Base-by-base conservation (phyloP, 2,113 vertebrate genomes). In the Perca fluviatilis region DNA sequence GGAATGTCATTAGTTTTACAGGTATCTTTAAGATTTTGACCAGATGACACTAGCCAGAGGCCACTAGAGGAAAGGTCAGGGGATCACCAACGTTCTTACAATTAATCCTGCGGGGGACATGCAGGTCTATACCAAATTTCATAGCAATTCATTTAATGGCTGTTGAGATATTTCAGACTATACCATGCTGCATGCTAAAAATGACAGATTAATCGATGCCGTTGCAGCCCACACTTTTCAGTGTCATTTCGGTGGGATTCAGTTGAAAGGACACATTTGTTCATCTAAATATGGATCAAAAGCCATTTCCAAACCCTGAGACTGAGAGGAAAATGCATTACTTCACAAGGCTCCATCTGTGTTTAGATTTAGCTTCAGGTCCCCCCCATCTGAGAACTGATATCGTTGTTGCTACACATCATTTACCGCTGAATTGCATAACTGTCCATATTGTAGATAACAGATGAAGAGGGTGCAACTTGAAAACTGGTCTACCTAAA, bases 351-450 rank as follows among this genome's bases (percentile, higher is more conserved):
- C 75, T 86, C 67, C 76, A 60, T 83, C 82, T 83, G 78, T 67
- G 79, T 70, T 77, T 46, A 71, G 36, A 77, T 72, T 77, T 65
- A 19, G 72, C 74, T 62, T 77, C 57, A 23, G 61, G 56, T 14
- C 57, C 40, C 57, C 57, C 49, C 66, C 62, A 14, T 47, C 54
- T 54, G 84, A 82, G 74, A 79, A 30, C 60, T 51, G 61, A 79
- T 68, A 54, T 76, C 78, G n/a, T 60, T 64, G 61, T 54, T 77
- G 85, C 69, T 67, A 72, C 83, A 67, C 80, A 77, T 74, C 76
- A 77, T 85, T 89, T 87, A 36, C 79, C 33, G 63, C 79, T 66
- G 58, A 70, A 74, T 65, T 74, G 73, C 82, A 71, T 15, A 74
- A 79, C 65, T 54, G 76, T 61, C 75, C 21, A 27, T 30, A 43